Evolutionary conservation across 2,797 vertebrate species (phyloP).

Genomic region (Oreonectes daqikongensis): DNA sequence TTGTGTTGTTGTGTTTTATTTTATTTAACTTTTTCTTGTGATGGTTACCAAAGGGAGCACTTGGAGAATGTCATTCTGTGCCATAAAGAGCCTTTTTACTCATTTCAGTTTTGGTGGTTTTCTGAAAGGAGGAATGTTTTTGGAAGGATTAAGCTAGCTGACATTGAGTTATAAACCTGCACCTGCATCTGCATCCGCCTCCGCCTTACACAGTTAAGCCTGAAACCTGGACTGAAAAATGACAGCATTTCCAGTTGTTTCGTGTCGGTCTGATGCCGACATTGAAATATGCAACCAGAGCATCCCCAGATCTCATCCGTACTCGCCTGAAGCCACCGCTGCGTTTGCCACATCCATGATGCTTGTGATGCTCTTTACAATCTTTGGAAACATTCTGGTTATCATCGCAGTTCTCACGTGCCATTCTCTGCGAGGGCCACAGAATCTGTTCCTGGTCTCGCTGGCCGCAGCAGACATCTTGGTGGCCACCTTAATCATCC

Average conservation of each 20-base stretch:
- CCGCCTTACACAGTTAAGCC: not conserved
- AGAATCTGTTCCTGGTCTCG: conserved; percentile 91
- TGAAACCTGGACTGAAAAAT: conserved; percentile 43
- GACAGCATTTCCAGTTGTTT: conserved; percentile 38
- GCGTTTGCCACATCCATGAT: conserved; percentile 80
- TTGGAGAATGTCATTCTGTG: not conserved
- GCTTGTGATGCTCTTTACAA: conserved; percentile 85
- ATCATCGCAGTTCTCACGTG: conserved; percentile 88
- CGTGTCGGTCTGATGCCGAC: not conserved
- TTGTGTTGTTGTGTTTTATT: no score
- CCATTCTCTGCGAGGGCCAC: conserved; percentile 82
- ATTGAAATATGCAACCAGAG: conserved; percentile 63
- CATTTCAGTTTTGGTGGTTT: not conserved
- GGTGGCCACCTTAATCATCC: conserved; percentile 89
- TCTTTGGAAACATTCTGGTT: conserved; percentile 86
- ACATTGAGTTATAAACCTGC: not conserved
- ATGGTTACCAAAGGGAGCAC: not conserved
- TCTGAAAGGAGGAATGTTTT: conserved; percentile 1
- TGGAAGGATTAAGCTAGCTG: conserved; percentile 37
- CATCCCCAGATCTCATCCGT: conserved; percentile 59
- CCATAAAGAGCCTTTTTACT: not conserved
- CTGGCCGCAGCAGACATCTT: conserved; percentile 88
- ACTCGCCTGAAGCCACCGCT: conserved; percentile 79
- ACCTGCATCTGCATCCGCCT: no score
- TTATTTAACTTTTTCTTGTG: not conserved